Base-by-base conservation (phyloP, 1,140 invertebrate genomes). In the Zaprionus gabonicus region DNA sequence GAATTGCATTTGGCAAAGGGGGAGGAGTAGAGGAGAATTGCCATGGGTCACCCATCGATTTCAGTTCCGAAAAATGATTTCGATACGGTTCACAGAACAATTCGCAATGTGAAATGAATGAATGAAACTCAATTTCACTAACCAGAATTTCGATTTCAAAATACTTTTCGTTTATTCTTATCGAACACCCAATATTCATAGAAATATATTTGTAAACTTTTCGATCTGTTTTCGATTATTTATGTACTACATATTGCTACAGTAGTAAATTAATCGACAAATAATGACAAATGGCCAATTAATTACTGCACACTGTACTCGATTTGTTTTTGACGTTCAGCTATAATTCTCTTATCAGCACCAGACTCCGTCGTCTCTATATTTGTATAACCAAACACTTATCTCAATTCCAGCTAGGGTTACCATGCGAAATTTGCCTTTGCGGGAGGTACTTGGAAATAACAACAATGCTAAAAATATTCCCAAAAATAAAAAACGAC, bases 271-370 rank as follows among this genome's bases (percentile, higher is more conserved):
- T 23, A 68, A 25, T 36, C 56, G 31, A 44, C 20, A 31, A n/a
- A 34, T 57, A 41, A 65, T 17, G 31, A 55, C n/a, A 66, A 56
- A 44, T 44, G 12, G 64, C 27, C 34, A 44, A 67, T 44, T 36
- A 67, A 57, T 57, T 57, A 28, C 7, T 49, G 25, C 28, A 34
- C 57, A 58, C 23, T 44, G 23, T 60, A 10, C 36, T 31, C 17
- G 10, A 4, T 34, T 28, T 41, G 12, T 9, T 36, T 23, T 20
- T 69, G 56, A 15, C 13, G 55, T 17, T 49, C 15, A 13, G n/a
- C n/a, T 17, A 25, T 49, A 31, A 49, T 36, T 15, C 36, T 58
- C 53, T 66, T 71, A 66, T 66, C 62, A 38, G 46, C 31, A 15
- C 13, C 15, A 12, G 44, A 27, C 34, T 27, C 31, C 36, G 49